Evolutionary conservation across 2,113 vertebrate species (phyloP).

Genomic region (Gavialis gangeticus): DNA sequence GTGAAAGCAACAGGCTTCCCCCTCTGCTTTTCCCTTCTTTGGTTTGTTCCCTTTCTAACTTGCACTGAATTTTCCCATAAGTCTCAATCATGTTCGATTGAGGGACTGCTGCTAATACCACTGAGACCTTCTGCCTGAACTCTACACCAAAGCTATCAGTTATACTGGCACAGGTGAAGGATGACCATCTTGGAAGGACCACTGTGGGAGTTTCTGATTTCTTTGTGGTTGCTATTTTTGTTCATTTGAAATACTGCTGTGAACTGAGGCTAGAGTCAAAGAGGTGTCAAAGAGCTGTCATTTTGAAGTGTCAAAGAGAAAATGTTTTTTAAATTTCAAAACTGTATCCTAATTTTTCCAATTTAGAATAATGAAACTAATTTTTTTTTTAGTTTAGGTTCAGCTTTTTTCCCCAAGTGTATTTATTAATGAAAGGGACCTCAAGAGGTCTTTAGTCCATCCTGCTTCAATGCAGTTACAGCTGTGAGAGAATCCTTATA

Average conservation of each 20-base stretch:
- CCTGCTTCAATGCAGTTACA: neutral
- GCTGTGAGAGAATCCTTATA: neutral
- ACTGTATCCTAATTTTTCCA: neutral
- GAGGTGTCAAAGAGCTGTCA: neutral
- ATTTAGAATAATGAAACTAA: too few relatives aligned
- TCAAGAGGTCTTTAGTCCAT: too few relatives aligned
- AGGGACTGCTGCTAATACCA: neutral
- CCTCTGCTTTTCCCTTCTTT: neutral
- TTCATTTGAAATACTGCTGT: neutral
- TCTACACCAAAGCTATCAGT: neutral
- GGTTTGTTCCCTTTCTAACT: neutral
- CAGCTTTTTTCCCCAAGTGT: neutral
- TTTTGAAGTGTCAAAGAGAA: neutral
- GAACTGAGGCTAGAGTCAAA: neutral
- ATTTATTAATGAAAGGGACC: neutral
- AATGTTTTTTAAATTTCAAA: neutral
- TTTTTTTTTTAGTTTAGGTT: too few relatives aligned
- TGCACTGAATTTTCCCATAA: neutral
- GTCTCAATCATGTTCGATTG: neutral
- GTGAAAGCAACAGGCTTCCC: neutral
- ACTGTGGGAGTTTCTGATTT: neutral
- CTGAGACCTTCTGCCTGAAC: neutral
- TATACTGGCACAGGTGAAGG: neutral
- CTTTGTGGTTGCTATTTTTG: neutral
- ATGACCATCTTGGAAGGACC: neutral